Base-by-base conservation (phyloP, 1,140 invertebrate species). In the Drosophila repletoides region DNA sequence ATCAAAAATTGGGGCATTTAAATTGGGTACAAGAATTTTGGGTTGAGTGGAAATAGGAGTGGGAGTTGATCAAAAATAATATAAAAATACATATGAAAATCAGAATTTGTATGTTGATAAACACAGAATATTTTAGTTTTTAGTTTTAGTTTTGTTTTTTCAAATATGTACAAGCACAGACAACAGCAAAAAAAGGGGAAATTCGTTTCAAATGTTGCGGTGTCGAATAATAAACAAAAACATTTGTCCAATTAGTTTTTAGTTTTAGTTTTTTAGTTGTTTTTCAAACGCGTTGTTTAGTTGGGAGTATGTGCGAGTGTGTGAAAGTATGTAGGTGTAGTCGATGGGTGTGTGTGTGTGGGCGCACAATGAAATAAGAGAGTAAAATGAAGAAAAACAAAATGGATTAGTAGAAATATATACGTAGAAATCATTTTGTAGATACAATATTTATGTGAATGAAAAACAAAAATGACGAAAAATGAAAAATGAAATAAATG, bases 331-430 rank as follows among this genome's bases (percentile, higher is more conserved):
- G 17, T 48, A 2, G 24, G 24, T 31, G 36, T 48, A 7, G 52
- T 46, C 14, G 34, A 40, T 33, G 19, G 31, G 21, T 41, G 14
- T 43, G 10, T 6, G 19, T 49, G 24, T 15, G 43, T 69, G 68
- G 53, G 58, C 68, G 77, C 68, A 76, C 61, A 83, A 79, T 83
- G 77, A 83, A 84, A 83, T 53, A 83, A 83, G 77, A 83, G 77
- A 83, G 74, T 83, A 74, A 83, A 79, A 77, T 34, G 17, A 49
- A 55, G 36, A 15, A 64, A 72, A 76, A 86, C n/a, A 84, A 75
- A 29, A 46, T 83, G 79, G 80, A 83, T 83, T 83, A 83, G 79
- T 83, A 74, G 40, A 66, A 51, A 45, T 72, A 72, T 66, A 80
- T 55, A 68, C 58, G 65, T 41, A 67, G 58, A 59, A 61, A 43